Conservation (phyloP, 2,113 vertebrate species). For the Calypte anna region DNA sequence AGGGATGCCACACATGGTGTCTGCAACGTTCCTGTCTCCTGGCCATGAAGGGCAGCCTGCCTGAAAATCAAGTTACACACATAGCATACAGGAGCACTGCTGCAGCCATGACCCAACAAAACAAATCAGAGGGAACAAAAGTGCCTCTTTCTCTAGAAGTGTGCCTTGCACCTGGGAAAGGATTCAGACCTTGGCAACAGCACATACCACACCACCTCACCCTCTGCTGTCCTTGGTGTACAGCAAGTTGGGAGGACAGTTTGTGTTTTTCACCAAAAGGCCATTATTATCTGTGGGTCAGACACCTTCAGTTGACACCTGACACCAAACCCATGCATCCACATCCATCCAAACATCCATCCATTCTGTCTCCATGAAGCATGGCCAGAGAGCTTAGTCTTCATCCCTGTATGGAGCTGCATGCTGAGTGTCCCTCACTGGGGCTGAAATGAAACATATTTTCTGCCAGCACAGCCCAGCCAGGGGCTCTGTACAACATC, state of each 20-base stretch:
- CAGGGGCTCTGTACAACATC: background rate
- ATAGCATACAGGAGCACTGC: background rate
- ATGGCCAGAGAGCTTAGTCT: no score
- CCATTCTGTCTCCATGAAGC: background rate
- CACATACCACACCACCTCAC: background rate
- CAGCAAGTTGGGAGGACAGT: background rate
- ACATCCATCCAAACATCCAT: background rate
- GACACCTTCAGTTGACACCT: background rate
- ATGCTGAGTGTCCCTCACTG: rapidly evolving
- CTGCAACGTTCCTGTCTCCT: background rate
- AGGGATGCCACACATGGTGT: rapidly evolving
- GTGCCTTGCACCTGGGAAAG: background rate
- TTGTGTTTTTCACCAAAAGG: background rate
- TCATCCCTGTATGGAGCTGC: background rate
- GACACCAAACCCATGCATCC: background rate
- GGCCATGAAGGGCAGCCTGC: rapidly evolving
- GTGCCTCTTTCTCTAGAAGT: background rate
- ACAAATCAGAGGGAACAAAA: background rate
- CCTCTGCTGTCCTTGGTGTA: no score
- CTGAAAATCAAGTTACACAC: rapidly evolving
- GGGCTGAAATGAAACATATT: rapidly evolving
- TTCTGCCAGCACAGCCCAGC: background rate
- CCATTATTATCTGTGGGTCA: background rate
- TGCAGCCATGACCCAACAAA: background rate
- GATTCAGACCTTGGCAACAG: background rate